Base-by-base conservation (phyloP, 1,140 invertebrate species). In the Drosophila insularis region DNA sequence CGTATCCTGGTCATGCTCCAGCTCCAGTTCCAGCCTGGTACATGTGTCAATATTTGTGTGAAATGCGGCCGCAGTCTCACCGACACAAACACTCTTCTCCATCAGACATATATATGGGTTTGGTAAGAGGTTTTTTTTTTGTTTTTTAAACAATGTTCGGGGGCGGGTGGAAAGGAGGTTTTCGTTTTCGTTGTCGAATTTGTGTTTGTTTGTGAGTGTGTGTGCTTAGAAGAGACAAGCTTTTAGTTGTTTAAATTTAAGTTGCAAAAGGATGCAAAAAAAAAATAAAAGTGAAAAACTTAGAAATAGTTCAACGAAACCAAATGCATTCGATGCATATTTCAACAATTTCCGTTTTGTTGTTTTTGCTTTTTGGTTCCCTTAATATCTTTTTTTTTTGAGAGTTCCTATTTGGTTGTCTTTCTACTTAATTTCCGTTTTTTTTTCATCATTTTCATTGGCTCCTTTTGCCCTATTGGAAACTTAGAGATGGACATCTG, bases 41-140 rank as follows among this genome's bases (percentile, higher is more conserved):
- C 82, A 87, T 87, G 79, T 87, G 82, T 87, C 82, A 86, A 86
- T 87, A 86, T 86, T 86, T 86, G 82, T 86, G 75, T 79, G 82
- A 87, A 87, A 86, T 87, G 82, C 82, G 82, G 82, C 70, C 80
- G 82, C 79, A 81, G 79, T 87, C 82, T 69, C 68, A 72, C 73
- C 74, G 71, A 81, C 78, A 81, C 81, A 86, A 86, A 87, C 81
- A 87, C 75, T 79, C 82, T 63, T 23, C 27, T 87, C 71, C 71
- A 76, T 86, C 82, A 81, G 46, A 64, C 58, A 74, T 63, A 70
- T 10, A 11, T 5, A 27, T 27, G 27, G 5, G 43, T 50, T 50
- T 50, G 17, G 8, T 8, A 8, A 8, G 54, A 72, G 77, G 56
- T 78, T 79, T 43, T 65, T 63, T 80, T 65, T 69, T 59, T 63